Percentiles rank a stretch among this genome's conserved stretches.
Conservation (phyloP, 1,140 invertebrate species). For the Leptopilina clavipes region DNA sequence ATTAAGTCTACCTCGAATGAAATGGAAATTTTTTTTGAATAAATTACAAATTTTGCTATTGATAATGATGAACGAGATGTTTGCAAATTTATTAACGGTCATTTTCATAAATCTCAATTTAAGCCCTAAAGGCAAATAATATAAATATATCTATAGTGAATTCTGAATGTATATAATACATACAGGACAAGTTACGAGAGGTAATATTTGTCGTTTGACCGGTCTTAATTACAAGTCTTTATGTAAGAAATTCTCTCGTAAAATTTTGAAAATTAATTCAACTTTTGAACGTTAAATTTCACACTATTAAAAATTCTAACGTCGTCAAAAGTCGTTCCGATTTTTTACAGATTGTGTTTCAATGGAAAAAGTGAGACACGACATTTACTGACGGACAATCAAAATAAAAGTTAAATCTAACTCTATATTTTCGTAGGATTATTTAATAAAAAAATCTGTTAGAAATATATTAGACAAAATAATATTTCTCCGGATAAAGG, state of each 20-base stretch:
- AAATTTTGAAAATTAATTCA: constrained; percentile 19
- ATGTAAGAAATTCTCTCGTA: constrained; percentile 21
- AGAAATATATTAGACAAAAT: no score
- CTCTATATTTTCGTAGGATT: no score
- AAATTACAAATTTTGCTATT: not conserved
- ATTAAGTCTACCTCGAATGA: not conserved
- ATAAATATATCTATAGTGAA: constrained; percentile 5
- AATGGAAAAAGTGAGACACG: no score
- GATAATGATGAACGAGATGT: constrained; percentile 2
- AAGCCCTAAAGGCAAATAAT: constrained; percentile 35
- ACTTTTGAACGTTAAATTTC: no score
- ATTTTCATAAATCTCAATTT: constrained; percentile 48
- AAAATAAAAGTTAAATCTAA: no score
- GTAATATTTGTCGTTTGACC: constrained; percentile 61
- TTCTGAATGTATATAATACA: constrained; percentile 50
- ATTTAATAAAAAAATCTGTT: no score
- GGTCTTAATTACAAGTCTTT: constrained; percentile 62
- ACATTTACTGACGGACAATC: no score
- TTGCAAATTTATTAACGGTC: constrained; percentile 43
- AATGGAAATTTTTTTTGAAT: constrained; percentile 9
- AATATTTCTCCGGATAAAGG: no score
- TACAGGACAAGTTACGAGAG: constrained; percentile 57
- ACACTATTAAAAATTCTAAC: no score
- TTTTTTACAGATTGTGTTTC: no score
- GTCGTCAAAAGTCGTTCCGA: no score